Evolutionary conservation across 2,113 vertebrate genomes (phyloP), one percentile per base, ranked within the genome.

Genomic region (Laticauda colubrina): DNA sequence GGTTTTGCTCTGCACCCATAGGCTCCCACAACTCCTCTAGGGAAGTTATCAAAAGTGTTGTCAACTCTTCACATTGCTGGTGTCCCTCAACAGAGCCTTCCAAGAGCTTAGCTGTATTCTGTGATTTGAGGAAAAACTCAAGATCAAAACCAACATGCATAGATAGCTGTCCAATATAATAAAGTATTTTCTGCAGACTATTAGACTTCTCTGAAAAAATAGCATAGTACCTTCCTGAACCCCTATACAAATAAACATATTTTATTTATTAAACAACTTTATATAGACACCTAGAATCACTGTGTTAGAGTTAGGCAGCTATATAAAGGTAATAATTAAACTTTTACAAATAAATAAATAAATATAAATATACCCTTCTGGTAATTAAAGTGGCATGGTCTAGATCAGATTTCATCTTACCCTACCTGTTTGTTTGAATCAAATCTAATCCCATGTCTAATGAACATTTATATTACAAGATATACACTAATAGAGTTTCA

Each of bases 81-180:
- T 97, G 96, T 39, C 97, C 97, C 81, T 97, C 94, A 93, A 95
- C 96, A 0, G 81, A 96, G 24, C 85, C 94, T 95, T 97, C 96
- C 93, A 97, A 85, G 0, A 96, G 97, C 92, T 97, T 94, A 87
- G 96, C 94, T 12, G 96, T 93, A 91, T 90, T 95, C 97, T 97
- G 95, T 48, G 97, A 97, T 93, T 1, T 93, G 96, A 96, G 85
- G 26, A 54, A 20, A 43, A 81, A 69, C 29, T 34, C 6, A 81
- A 81, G 34, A 57, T 75, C 23, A 93, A 54, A 93, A 45, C 11
- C 2, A 92, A 23, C 45, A 87, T 9, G 45, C 20, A 90, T 45
- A 75, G 15, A 29, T 39, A 45, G n/a, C 12, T 59, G 26, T 45
- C 18, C 43, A 34, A n/a, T 26, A 81, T 34, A 53, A 34, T 12